phyloP scores from a whole-genome alignment of 2,797 vertebrate species.

The Peromyscus eremicus region DNA sequence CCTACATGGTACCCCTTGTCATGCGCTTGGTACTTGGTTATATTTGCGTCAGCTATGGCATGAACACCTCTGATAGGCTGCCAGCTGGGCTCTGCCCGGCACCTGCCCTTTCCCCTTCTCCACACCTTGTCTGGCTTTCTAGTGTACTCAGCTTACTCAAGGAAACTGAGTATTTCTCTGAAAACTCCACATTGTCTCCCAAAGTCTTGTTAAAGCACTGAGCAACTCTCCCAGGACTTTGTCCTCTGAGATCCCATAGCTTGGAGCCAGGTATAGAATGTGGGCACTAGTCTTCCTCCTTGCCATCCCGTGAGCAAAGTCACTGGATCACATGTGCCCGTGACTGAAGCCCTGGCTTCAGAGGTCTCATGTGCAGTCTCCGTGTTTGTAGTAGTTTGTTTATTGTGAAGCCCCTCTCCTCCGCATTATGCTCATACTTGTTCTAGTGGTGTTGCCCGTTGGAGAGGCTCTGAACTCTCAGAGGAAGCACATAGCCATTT shows the following conservation, averaged over 20 bases:
- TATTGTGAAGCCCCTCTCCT: not conserved
- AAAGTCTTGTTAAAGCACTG: not conserved
- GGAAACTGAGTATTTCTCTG: slow-evolving; percentile 9
- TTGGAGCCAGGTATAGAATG: not conserved
- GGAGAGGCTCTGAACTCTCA: not conserved
- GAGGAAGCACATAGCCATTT: not conserved
- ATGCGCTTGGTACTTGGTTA: not conserved
- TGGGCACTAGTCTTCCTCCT: not conserved
- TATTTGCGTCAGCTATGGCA: not conserved
- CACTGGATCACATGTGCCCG: not conserved
- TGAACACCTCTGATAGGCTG: not conserved
- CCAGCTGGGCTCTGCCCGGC: not conserved
- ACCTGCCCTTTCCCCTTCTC: not conserved
- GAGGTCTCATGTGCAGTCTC: not conserved
- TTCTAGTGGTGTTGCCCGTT: not conserved
- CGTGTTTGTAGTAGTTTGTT: not conserved
- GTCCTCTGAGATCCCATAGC: not conserved
- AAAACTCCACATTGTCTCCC: not conserved
- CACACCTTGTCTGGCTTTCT: not conserved
- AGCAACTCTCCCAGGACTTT: not conserved
- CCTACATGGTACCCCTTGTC: not conserved
- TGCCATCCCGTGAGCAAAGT: not conserved
- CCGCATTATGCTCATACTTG: not conserved
- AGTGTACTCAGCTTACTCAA: not conserved
- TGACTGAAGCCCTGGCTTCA: not conserved